Conservation (phyloP, 2,888 invertebrate species). For the Rhagophthalmus giganteus region DNA sequence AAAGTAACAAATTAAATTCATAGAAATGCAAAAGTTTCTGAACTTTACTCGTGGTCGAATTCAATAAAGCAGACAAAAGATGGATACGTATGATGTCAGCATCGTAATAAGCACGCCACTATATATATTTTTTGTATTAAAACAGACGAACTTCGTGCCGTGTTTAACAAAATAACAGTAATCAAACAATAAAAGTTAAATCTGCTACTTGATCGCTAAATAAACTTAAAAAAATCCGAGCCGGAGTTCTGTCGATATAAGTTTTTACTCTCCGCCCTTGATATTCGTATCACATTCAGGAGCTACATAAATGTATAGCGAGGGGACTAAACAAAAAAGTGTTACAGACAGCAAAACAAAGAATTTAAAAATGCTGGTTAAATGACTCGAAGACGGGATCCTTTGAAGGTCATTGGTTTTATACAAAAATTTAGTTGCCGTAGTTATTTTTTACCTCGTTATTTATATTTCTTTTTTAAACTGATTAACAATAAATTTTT, state of each 20-base stretch:
- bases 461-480: too few relatives aligned
- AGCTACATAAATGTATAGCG: constrained; percentile 28
- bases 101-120: too few relatives aligned
- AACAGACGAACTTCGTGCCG: constrained; percentile 31
- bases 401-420: constrained; percentile 35
- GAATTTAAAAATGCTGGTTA: constrained; percentile 41
- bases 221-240: constrained; percentile 36
- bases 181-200: constrained; percentile 40
- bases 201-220: constrained; percentile 36
- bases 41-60: too few relatives aligned
- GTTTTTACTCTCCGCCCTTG: constrained; percentile 34
- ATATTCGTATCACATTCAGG: constrained; percentile 40
- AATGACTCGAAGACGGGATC: constrained; percentile 41
- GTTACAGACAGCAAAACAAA: constrained; percentile 46
- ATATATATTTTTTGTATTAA: constrained; percentile 9
- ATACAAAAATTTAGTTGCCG: too few relatives aligned
- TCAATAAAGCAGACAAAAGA: too few relatives aligned
- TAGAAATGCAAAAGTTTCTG: too few relatives aligned
- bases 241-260: constrained; percentile 33
- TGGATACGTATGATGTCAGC: too few relatives aligned
- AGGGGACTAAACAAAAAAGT: constrained; percentile 42
- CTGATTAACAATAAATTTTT: too few relatives aligned
- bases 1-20: too few relatives aligned
- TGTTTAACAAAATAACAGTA: constrained; percentile 39
- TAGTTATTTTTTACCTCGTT: too few relatives aligned